Evolutionary conservation across 2,113 vertebrate genomes (phyloP), one percentile per base, ranked within the genome.

Genomic region (Vanacampus margaritifer): DNA sequence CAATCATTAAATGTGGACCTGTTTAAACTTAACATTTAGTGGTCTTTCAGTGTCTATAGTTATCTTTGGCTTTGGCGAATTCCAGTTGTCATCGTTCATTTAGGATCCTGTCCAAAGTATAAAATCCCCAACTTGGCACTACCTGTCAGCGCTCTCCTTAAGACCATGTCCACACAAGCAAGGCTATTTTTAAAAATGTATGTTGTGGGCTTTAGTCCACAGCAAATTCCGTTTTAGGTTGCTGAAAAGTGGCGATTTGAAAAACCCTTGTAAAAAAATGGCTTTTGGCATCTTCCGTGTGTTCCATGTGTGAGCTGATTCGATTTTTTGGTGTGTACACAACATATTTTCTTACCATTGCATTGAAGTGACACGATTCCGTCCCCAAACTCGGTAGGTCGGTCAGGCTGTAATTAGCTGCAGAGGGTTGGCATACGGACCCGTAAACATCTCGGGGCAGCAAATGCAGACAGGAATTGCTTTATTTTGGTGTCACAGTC

Each of bases 41-140:
- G 36, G 57, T 61, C 21, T 45, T 71, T 6, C 41, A 28, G 19
- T 37, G 45, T 71, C n/a, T 56, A 39, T 28, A 35, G 19, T 8
- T 69, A 14, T 4, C 21, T 68, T 54, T 56, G 36, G 46, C 21
- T 68, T 54, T 64, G 43, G 51, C 63, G 70, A 73, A 64, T 61
- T 16, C 1, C 32, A 45, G 35, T 16, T 45, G 23, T 67, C 8
- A 45, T 41, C 50, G 79, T 65, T 43, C 48, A 36, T 65, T 68
- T 70, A 45, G 51, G 28, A 73, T 43, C 17, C 19, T 24, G 24
- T 65, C 74, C 64, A 64, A 19, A 24, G 50, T 39, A 23, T 62
- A 54, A 69, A 32, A 45, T 72, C 67, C 72, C 43, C 70, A 48
- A 39, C 58, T 36, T 57, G 51, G 37, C 65, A 67, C 53, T 68